These are phyloP conservation scores for Hetaerina titia DNA, from an alignment of 2,888 invertebrate genomes.

Conservation along the genomic window DNA sequence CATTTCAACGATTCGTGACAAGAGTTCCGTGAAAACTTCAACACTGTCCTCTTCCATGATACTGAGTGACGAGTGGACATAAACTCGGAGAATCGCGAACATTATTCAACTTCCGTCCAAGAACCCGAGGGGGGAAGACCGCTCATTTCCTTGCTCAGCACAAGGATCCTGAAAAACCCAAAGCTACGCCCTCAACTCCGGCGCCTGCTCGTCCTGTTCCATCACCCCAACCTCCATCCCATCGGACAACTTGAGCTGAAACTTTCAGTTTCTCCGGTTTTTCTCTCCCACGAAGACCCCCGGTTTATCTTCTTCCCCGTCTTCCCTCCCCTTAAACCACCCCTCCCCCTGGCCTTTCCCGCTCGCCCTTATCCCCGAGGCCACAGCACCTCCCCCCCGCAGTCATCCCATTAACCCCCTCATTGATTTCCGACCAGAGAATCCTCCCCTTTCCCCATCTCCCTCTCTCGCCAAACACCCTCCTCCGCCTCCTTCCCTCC, in stretches of 20 bases:
- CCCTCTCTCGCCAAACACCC: constrained; percentile 32
- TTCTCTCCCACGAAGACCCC: background rate
- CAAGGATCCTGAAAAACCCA: background rate
- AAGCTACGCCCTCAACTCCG: background rate
- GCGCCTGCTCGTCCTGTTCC: background rate
- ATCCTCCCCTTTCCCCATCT: background rate
- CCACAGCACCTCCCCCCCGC: background rate
- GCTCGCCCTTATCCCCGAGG: background rate
- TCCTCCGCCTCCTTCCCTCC: background rate
- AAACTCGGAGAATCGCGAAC: background rate
- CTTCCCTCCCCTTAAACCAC: background rate
- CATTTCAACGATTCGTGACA: background rate
- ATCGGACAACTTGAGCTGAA: constrained; percentile 4
- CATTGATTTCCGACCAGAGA: constrained; percentile 35
- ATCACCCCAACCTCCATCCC: background rate
- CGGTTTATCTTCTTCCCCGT: background rate
- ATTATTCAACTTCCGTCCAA: background rate
- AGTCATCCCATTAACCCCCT: background rate
- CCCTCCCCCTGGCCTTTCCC: background rate
- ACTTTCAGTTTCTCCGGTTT: constrained; percentile 37
- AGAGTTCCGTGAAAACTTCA: background rate
- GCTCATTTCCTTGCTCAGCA: background rate
- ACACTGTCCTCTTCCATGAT: background rate
- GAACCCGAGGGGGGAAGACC: background rate
- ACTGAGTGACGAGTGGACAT: background rate